A percentile compares a stretch with the other conserved stretches of the same genome.
Conservation (phyloP, 2,888 invertebrate species). For the Volucella bombylans region DNA sequence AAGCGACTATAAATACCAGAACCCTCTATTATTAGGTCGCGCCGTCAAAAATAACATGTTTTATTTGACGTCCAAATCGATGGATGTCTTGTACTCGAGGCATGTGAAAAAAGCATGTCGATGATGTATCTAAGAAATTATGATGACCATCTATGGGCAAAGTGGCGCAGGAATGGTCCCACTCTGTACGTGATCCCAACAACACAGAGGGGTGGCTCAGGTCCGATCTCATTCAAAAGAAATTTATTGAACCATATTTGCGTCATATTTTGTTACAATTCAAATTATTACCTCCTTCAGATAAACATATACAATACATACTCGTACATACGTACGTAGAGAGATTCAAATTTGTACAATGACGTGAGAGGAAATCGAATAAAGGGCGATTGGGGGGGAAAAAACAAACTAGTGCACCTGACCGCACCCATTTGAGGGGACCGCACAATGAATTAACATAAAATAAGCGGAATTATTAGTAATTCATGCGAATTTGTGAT, state of each 20-base stretch:
- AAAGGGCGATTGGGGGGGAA: slow-evolving; percentile 17
- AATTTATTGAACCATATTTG: slow-evolving; percentile 70
- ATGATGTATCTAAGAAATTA: slow-evolving; percentile 63
- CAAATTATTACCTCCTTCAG: slow-evolving; percentile 45
- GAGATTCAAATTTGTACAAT: slow-evolving; percentile 28
- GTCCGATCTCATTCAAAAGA: slow-evolving; percentile 52
- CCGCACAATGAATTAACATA: slow-evolving; percentile 54
- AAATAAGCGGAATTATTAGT: slow-evolving; percentile 68
- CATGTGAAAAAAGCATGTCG: slow-evolving; percentile 46
- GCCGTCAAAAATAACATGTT: slow-evolving; percentile 72
- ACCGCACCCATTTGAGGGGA: slow-evolving; percentile 62
- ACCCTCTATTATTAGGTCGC: slow-evolving; percentile 71
- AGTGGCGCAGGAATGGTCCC: no score
- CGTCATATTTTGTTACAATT: slow-evolving; percentile 72
- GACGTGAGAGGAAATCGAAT: slow-evolving; percentile 40
- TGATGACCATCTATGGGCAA: slow-evolving; percentile 30
- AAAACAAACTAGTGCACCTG: slow-evolving; percentile 63
- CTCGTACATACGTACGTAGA: neutral
- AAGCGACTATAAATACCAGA: slow-evolving; percentile 70
- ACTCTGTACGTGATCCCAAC: slow-evolving; percentile 25
- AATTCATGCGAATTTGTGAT: slow-evolving; percentile 68
- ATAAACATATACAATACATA: neutral
- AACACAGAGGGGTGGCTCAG: slow-evolving; percentile 46
- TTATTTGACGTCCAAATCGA: slow-evolving; percentile 72
- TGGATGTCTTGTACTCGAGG: slow-evolving; percentile 60